Evolutionary conservation across 2,797 vertebrate species (phyloP).

Genomic region (Leptodactylus fallax): DNA sequence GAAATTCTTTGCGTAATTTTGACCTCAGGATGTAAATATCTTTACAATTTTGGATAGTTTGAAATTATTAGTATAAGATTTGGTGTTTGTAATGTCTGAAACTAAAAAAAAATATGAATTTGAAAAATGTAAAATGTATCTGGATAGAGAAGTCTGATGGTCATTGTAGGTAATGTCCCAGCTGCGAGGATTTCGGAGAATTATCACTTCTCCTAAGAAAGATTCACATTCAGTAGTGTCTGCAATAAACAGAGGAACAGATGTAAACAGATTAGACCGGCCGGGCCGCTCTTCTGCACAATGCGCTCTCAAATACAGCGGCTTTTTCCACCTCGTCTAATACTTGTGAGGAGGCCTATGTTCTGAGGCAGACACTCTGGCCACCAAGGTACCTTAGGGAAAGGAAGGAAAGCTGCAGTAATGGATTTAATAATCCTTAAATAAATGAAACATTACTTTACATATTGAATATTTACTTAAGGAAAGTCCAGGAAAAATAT

Average conservation of each 20-base stretch:
- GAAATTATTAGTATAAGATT: neutral
- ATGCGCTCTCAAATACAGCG: neutral
- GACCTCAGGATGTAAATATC: too few relatives aligned
- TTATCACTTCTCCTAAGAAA: constrained; percentile 32
- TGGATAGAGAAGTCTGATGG: neutral
- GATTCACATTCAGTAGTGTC: constrained; percentile 29
- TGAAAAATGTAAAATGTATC: neutral
- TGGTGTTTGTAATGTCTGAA: neutral
- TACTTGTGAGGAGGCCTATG: constrained; percentile 34
- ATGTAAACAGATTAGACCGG: neutral
- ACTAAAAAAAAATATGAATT: neutral
- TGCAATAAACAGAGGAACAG: neutral
- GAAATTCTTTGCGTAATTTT: too few relatives aligned
- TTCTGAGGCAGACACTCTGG: constrained; percentile 46
- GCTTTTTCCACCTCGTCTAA: constrained; percentile 40
- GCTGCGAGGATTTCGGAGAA: constrained; percentile 3
- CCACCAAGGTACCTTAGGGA: constrained; percentile 56
- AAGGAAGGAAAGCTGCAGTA: constrained; percentile 58
- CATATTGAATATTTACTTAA: constrained; percentile 58
- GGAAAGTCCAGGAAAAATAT: constrained; percentile 60
- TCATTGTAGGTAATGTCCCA: neutral
- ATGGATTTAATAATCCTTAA: constrained; percentile 63
- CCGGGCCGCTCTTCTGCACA: neutral
- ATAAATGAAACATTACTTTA: constrained; percentile 62
- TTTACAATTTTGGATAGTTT: neutral